Percentiles rank a stretch among this genome's conserved stretches.
Conservation (phyloP, 2,888 invertebrate species). For the Meta bourneti region DNA sequence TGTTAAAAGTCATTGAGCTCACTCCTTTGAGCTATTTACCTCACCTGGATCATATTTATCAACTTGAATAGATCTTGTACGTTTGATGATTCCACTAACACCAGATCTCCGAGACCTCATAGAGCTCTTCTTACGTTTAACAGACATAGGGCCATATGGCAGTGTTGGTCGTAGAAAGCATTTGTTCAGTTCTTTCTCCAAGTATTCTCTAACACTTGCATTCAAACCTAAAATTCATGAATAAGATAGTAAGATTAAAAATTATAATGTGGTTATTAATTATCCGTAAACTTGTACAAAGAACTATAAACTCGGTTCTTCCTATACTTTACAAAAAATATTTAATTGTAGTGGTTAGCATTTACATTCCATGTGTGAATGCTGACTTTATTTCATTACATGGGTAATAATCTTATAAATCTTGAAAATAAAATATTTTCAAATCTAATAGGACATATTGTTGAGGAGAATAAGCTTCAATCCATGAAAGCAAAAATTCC, state of each 20-base stretch:
- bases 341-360: too few relatives aligned
- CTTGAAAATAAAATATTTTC: too few relatives aligned
- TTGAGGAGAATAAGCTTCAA: too few relatives aligned
- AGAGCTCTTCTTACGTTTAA: constrained; percentile 77
- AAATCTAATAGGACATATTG: too few relatives aligned
- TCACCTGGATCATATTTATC: constrained; percentile 82
- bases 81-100: constrained; percentile 94
- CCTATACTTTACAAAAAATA: too few relatives aligned
- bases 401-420: too few relatives aligned
- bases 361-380: too few relatives aligned
- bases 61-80: constrained; percentile 95
- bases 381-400: too few relatives aligned
- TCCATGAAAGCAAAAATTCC: too few relatives aligned
- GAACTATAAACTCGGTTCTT: too few relatives aligned
- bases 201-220: constrained; percentile 91
- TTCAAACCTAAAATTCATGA: constrained; percentile 84
- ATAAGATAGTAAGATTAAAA: background rate
- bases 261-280: background rate
- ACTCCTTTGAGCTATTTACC: background rate
- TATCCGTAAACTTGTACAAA: background rate
- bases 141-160: constrained; percentile 66
- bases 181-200: constrained; percentile 91
- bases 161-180: constrained; percentile 83
- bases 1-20: background rate
- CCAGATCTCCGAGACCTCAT: constrained; percentile 78